phyloP scores from a whole-genome alignment of 2,797 vertebrate species.

The Yasuhikotakia modesta region DNA sequence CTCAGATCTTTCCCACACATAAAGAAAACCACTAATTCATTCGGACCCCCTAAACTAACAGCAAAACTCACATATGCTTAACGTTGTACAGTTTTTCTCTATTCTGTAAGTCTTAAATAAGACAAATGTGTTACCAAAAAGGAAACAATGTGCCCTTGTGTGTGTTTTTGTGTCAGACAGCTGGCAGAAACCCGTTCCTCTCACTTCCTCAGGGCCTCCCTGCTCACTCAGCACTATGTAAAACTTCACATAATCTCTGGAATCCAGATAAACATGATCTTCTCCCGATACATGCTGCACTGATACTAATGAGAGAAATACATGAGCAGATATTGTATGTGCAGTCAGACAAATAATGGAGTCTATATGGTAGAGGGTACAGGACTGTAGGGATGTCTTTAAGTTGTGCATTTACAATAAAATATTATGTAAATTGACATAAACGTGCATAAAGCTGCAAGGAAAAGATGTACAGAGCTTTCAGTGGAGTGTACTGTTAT shows the following conservation, averaged over 20 bases:
- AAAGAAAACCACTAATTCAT: neutral
- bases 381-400: neutral
- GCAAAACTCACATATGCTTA: neutral
- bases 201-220: slow-evolving; percentile 55
- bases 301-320: neutral
- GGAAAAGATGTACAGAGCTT: too few relatives aligned
- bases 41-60: neutral
- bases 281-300: neutral
- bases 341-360: neutral
- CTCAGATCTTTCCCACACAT: neutral
- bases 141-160: slow-evolving; percentile 35
- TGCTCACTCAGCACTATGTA: slow-evolving; percentile 59
- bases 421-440: neutral
- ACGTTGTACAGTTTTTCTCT: neutral
- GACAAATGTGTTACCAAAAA: slow-evolving; percentile 8
- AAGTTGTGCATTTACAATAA: neutral
- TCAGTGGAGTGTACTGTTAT: too few relatives aligned
- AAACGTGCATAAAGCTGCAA: too few relatives aligned
- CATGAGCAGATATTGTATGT: neutral
- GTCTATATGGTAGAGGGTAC: neutral
- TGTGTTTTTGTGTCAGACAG: neutral
- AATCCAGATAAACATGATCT: slow-evolving; percentile 21
- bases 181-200: slow-evolving; percentile 41
- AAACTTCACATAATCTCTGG: slow-evolving; percentile 25
- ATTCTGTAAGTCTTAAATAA: neutral